A percentile compares a stretch with the other conserved stretches of the same genome.
phyloP scores from a whole-genome alignment of 2,113 vertebrate genomes.

The Crotalus horridus region DNA sequence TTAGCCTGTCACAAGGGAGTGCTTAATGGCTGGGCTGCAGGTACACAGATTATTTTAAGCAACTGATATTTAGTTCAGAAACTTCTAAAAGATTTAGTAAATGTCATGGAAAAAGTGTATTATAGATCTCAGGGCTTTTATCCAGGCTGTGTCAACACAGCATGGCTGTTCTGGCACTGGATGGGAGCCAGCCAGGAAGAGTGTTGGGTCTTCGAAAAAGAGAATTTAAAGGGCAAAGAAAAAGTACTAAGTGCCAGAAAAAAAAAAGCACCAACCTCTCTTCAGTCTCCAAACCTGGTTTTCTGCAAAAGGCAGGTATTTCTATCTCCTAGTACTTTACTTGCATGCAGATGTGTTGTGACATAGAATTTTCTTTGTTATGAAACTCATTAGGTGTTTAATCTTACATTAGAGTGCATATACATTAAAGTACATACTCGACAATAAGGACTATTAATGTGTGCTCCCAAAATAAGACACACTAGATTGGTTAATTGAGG shows the following conservation, averaged over 20 bases:
- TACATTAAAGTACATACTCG: neutral
- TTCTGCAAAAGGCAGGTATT: constrained; percentile 31
- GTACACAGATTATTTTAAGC: constrained; percentile 63
- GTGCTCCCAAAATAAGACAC: neutral
- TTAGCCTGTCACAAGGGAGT: constrained; percentile 66
- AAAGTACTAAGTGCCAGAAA: neutral
- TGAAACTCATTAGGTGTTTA: constrained; percentile 55
- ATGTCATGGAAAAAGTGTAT: constrained; percentile 58
- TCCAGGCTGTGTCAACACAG: neutral
- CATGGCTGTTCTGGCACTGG: constrained; percentile 17
- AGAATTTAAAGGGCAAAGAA: constrained; percentile 26
- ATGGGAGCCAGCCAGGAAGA: constrained; percentile 14
- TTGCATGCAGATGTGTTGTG: constrained; percentile 38
- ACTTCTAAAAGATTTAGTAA: constrained; percentile 60
- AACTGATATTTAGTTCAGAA: constrained; percentile 64
- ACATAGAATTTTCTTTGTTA: constrained; percentile 36
- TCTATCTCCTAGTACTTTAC: constrained; percentile 35
- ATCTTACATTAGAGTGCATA: constrained; percentile 49
- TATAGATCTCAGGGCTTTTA: constrained; percentile 31
- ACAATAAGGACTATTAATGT: neutral
- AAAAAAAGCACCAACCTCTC: constrained; percentile 10
- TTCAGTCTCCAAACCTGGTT: accelerated
- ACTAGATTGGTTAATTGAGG: neutral
- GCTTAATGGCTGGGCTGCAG: constrained; percentile 61
- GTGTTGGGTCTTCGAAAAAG: neutral